phyloP scores from a whole-genome alignment of 2,888 invertebrate genomes.

The Frankliniella intonsa region DNA sequence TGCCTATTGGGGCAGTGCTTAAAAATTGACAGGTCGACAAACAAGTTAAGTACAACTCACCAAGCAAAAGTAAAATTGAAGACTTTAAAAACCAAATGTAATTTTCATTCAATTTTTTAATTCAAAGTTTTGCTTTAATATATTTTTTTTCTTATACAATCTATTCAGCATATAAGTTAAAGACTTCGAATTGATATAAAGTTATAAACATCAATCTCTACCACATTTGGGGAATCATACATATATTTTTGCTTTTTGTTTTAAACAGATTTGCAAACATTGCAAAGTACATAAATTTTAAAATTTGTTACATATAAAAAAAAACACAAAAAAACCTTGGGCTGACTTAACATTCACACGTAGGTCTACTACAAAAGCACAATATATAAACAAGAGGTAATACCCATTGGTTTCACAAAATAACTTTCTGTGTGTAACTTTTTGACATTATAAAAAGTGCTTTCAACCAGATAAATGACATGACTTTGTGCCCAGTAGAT shows the following conservation, averaged over 20 bases:
- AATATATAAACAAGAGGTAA: background rate
- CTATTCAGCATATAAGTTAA: slow-evolving; percentile 15
- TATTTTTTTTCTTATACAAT: background rate
- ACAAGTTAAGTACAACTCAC: no score
- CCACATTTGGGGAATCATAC: background rate
- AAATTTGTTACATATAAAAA: background rate
- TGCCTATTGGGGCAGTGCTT: no score
- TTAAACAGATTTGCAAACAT: background rate
- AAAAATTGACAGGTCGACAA: no score
- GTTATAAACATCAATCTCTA: background rate
- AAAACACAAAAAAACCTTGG: background rate
- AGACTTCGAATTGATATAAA: slow-evolving; percentile 11
- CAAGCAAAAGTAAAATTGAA: no score
- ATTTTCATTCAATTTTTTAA: no score
- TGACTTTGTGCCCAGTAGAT: background rate
- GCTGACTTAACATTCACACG: background rate
- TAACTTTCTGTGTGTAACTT: background rate
- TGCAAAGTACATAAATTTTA: background rate
- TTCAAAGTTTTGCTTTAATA: background rate
- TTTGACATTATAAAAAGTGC: background rate
- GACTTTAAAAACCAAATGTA: no score
- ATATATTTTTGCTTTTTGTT: background rate
- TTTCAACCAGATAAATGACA: background rate
- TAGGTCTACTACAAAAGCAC: background rate
- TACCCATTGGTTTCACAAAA: background rate